phyloP scores from a whole-genome alignment of 1,140 invertebrate genomes.

The Calephelis virginiensis region DNA sequence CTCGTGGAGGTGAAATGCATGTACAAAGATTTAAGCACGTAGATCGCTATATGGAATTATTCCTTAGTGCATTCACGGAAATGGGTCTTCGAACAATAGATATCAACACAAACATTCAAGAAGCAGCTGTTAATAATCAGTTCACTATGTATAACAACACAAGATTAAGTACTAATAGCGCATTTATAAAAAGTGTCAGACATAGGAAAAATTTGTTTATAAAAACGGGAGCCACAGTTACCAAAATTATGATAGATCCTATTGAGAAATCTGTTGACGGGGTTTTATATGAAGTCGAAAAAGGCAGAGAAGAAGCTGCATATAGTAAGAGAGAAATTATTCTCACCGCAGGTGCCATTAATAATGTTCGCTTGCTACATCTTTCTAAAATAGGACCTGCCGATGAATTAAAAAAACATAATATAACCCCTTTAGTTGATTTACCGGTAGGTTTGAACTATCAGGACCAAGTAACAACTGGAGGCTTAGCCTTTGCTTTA shows the following conservation, averaged over 20 bases:
- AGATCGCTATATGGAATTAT: constrained; percentile 59
- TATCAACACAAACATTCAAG: constrained; percentile 63
- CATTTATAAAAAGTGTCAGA: constrained; percentile 79
- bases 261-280: constrained; percentile 79
- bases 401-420: constrained; percentile 65
- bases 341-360: constrained; percentile 80
- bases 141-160: constrained; percentile 79
- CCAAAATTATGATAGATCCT: constrained; percentile 83
- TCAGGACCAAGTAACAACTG: constrained; percentile 9
- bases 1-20: constrained; percentile 64
- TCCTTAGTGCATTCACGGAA: constrained; percentile 61
- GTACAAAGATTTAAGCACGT: constrained; percentile 64
- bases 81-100: constrained; percentile 60
- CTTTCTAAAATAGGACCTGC: constrained; percentile 86
- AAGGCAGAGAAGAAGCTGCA: constrained; percentile 56
- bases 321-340: constrained; percentile 82
- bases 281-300: constrained; percentile 78
- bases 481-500: neutral
- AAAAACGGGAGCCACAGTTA: constrained; percentile 78
- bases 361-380: constrained; percentile 84
- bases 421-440: neutral
- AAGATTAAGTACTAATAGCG: constrained; percentile 80
- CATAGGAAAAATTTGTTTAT: constrained; percentile 79
- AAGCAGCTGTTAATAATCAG: constrained; percentile 77
- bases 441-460: constrained; percentile 8